Conservation (phyloP, 2,113 vertebrate species). For the Corydoras maculifer region DNA sequence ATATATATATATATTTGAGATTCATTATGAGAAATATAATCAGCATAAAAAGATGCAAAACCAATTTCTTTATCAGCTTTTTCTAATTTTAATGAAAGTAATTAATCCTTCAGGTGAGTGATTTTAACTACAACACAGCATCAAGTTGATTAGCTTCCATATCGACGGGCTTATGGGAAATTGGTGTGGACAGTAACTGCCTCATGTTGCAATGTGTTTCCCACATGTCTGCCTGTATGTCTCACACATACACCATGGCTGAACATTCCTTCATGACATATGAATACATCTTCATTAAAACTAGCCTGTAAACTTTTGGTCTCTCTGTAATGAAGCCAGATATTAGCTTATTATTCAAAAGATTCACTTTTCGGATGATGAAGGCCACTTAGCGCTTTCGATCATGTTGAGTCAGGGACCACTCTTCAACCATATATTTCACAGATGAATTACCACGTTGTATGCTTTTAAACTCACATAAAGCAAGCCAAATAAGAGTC, state of each 20-base stretch:
- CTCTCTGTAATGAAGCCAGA: constrained; percentile 3
- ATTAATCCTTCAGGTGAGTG: too few species aligned
- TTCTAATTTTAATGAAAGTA: too few species aligned
- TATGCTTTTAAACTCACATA: constrained; percentile 1
- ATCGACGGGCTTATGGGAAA: constrained; percentile 26
- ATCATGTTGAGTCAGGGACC: neutral
- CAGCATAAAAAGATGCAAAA: too few species aligned
- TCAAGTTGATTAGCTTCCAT: constrained; percentile 30
- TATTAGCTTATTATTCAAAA: neutral
- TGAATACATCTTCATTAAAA: constrained; percentile 24
- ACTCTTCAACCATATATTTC: neutral
- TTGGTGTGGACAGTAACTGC: constrained; percentile 13
- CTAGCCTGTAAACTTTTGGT: constrained; percentile 18
- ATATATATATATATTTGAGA: too few species aligned
- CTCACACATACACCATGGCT: constrained; percentile 11
- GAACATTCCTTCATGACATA: constrained; percentile 19
- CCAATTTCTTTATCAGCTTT: too few species aligned
- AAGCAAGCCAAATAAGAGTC: constrained; percentile 10
- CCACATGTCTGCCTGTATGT: constrained; percentile 23
- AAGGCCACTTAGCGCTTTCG: constrained; percentile 18
- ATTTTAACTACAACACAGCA: neutral
- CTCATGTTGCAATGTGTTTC: constrained; percentile 31
- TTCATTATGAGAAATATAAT: too few species aligned
- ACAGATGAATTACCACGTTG: constrained; percentile 1
- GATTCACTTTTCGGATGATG: constrained; percentile 11